A percentile compares a stretch with the other conserved stretches of the same genome.
Conservation (phyloP, 2,888 invertebrate species). For the Tanaodytes sp. region DNA sequence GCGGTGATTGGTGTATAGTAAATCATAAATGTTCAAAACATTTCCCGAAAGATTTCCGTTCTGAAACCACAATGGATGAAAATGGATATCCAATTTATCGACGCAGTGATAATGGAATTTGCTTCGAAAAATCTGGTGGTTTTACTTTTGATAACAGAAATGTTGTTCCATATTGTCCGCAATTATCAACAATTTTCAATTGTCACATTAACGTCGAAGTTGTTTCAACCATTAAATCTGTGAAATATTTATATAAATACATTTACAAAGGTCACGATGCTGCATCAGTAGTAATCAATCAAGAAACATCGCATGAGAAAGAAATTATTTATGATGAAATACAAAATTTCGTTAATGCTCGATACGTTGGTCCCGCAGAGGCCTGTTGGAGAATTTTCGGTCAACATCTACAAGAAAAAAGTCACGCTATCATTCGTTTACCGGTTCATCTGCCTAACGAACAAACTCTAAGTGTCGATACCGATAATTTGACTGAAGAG, state of each 20-base stretch:
- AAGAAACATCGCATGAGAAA: neutral
- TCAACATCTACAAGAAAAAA: neutral
- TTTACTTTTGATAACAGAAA: constrained; percentile 7
- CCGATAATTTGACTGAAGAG: neutral
- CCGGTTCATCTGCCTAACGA: neutral
- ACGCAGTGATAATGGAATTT: neutral
- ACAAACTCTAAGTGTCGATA: neutral
- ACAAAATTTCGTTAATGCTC: constrained; percentile 48
- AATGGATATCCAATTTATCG: constrained; percentile 46
- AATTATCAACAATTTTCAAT: neutral
- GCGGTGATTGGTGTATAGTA: constrained; percentile 1
- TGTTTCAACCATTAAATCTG: neutral
- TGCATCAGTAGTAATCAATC: neutral
- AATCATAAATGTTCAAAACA: neutral
- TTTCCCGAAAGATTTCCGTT: neutral
- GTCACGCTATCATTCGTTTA: neutral
- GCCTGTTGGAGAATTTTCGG: neutral
- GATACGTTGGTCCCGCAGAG: constrained; percentile 47
- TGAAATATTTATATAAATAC: constrained; percentile 53
- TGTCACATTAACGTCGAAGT: constrained; percentile 61
- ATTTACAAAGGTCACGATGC: constrained; percentile 51
- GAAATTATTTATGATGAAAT: constrained; percentile 50
- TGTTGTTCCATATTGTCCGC: neutral
- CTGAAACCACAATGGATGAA: constrained; percentile 34
- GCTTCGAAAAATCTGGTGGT: neutral